A percentile compares a stretch with the other conserved stretches of the same genome.
Evolutionary conservation across 2,888 invertebrate genomes (phyloP).

Genomic region (Iselma pallidipennis): DNA sequence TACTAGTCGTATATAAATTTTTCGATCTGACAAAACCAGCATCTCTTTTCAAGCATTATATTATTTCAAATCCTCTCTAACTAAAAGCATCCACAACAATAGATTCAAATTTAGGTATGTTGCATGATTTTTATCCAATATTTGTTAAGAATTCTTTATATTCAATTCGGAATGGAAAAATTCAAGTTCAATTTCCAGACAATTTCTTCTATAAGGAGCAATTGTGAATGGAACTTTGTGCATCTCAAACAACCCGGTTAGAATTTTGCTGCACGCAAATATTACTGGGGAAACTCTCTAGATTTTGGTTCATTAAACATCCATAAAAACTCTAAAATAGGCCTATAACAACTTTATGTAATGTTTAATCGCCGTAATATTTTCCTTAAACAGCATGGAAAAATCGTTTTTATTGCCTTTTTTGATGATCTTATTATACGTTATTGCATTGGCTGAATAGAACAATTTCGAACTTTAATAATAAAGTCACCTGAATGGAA

Average conservation of each 20-base stretch:
- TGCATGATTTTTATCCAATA: background rate
- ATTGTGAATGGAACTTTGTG: background rate
- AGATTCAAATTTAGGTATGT: background rate
- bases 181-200: constrained; percentile 1
- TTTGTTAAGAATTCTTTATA: background rate
- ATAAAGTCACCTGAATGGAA: background rate
- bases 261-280: background rate
- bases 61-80: background rate
- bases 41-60: background rate
- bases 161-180: background rate
- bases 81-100: background rate
- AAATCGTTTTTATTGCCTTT: background rate
- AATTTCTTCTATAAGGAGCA: background rate
- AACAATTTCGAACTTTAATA: background rate
- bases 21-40: background rate
- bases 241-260: background rate
- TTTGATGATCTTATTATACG: background rate
- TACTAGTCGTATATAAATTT: background rate
- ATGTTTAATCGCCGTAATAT: background rate
- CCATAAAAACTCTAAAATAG: background rate
- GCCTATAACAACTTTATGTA: background rate
- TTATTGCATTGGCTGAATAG: background rate
- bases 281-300: background rate
- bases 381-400: background rate
- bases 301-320: background rate